Base-by-base conservation (phyloP, 2,888 invertebrate genomes). In the Oithona nana region DNA sequence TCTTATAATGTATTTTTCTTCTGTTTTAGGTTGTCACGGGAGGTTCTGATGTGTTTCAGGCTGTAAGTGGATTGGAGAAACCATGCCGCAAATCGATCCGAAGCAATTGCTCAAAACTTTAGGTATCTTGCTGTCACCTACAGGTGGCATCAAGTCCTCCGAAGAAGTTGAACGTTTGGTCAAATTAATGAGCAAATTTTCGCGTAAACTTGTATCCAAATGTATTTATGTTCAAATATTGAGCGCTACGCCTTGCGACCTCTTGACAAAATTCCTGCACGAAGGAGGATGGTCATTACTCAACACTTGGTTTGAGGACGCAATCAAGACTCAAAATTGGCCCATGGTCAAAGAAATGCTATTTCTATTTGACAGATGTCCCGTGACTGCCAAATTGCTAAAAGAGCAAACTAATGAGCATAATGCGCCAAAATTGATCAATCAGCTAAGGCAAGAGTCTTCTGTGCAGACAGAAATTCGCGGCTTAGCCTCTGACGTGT, bases 211-310 rank as follows among this genome's bases (percentile, higher is more conserved):
- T 51, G 74, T 74, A 16, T 71, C 71, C 65, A 71, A 71, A 63
- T 75, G 75, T 67, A 69, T 73, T 22, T 75, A 74, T 65, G 68
- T 73, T 58, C 74, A 74, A 66, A 72, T 75, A 28, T 67, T 75
- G 28, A 68, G 69, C 63, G 69, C 71, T 4, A 74, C 75, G 30
- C 67, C 68, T 13, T 67, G 70, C 57, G 71, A 71, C n/a, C 68
- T 72, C 13, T 66, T 75, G 31, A 70, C 72, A 64, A 54, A 31
- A 24, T 62, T 62, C 39, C 24, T 62, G 24, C 20, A 16, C 8
- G 62, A 62, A 24, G 29, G 28, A 16, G 62, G 62, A 22, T 62
- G 62, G 62, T 24, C 20, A 28, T 39, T 62, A 24, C n/a, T 62
- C 24, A 62, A 62, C 28, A 20, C 16, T 26, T 62, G 62, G 62